Evolutionary conservation across 2,888 invertebrate genomes (phyloP), one percentile per base, ranked within the genome.

Genomic region (Adineta ricciae): DNA sequence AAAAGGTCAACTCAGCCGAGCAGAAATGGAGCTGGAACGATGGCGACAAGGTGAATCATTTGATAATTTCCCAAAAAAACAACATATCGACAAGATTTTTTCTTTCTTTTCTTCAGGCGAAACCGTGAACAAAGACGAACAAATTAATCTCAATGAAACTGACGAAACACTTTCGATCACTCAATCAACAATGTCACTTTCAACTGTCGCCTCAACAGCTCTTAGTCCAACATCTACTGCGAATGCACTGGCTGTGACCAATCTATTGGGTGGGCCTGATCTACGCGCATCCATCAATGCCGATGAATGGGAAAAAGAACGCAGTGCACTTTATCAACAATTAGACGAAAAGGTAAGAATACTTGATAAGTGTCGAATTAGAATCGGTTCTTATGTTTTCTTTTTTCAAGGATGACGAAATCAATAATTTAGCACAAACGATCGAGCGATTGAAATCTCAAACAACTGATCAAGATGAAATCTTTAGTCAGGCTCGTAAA

Each of bases 351-450:
- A 99, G 89, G 64, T 64, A 64, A 50, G 19, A 16, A 50, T 46
- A 46, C 11, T 46, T 46, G 11, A 46, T 5, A 46, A 46, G 46
- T 8, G 11, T 46, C 5, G 46, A 46, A 46, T 46, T 19, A 50
- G 19, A 19, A 50, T 50, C 3, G 14, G 11, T 50, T 50, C 19
- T n/a, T n/a, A n/a, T 50, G 11, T 50, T 19, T 50, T 19, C 14
- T 56, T 27, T 2, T 56, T n/a, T 11, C 27, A 27, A 56, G 64
- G 99, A 99, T 90, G 99, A 99, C 90, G 99, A 99, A 91, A 98
- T 99, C 89, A 98, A 97, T 91, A 96, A 96, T 90, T 96, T 97
- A 90, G 96, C 96, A 86, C 97, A 98, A 91, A 93, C 95, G 89
- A 95, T 97, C 41, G 98, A 98, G 92, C 96, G 97, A 91, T 41